Conservation (phyloP, 2,797 vertebrate genomes). For the Sebastes wilsoni region DNA sequence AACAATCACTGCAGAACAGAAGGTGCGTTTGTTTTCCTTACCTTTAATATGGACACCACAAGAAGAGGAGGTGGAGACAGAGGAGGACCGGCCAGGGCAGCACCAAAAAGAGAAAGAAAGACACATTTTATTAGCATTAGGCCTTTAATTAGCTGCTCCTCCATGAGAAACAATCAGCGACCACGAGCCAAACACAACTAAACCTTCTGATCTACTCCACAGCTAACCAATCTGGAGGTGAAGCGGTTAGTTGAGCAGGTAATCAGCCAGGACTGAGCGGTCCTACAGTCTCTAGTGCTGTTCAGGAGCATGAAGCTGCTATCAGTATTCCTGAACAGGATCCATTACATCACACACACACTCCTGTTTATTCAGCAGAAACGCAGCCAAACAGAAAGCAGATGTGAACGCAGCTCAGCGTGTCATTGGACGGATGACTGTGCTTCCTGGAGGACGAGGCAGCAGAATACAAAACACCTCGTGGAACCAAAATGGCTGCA, state of each 20-base stretch:
- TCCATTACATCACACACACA: slow-evolving; percentile 4
- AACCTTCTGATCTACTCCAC: background rate
- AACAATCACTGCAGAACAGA: background rate
- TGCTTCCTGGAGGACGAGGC: slow-evolving; percentile 32
- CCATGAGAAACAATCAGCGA: background rate
- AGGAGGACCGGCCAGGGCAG: background rate
- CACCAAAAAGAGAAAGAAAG: slow-evolving; percentile 35
- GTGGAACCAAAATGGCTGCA: slow-evolving; percentile 9
- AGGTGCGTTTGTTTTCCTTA: slow-evolving; percentile 36
- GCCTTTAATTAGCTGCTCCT: background rate
- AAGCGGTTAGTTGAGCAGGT: slow-evolving; percentile 1
- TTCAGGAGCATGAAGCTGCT: background rate
- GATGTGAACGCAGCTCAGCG: slow-evolving; percentile 39
- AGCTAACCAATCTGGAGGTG: background rate
- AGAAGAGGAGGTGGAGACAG: background rate
- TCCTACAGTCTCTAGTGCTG: background rate
- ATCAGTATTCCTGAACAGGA: slow-evolving; percentile 14
- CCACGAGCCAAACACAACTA: background rate
- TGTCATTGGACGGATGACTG: slow-evolving; percentile 11
- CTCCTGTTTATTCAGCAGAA: slow-evolving; percentile 46
- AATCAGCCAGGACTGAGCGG: background rate
- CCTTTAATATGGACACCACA: slow-evolving; percentile 14
- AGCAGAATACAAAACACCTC: slow-evolving; percentile 37
- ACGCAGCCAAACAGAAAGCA: slow-evolving; percentile 27
- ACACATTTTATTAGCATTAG: slow-evolving; percentile 10